Evolutionary conservation across 1,140 invertebrate genomes (phyloP), one percentile per base, ranked within the genome.

Genomic region (Goniozus legneri): DNA sequence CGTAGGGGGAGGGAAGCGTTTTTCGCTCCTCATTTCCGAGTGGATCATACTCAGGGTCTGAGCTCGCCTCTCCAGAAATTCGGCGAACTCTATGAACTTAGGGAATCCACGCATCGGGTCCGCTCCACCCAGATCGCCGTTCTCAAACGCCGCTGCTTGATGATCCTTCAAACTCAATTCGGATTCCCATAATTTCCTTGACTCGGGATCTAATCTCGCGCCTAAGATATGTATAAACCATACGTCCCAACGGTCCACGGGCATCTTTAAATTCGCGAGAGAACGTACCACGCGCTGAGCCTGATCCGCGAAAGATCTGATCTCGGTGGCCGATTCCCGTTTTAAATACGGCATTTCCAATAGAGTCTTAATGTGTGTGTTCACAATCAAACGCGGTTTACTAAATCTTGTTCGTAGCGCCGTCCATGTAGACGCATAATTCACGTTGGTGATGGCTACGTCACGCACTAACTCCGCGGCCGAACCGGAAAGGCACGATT

Each of bases 161-260:
- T 34, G 43, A 16, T 45, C 33, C 21, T 37, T 37, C 12, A 8
- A 7, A 7, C 43, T 45, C 1, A 45, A n/a, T 15, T 33, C 41
- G 13, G 41, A 14, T 19, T 37, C 35, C 35, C 35, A 37, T 4
- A 37, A 37, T 19, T 27, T 45, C 19, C 34, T 21, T 14, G 43
- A 30, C 3, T 36, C 43, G 8, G 34, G 34, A 30, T 45, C 33
- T 27, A 45, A 10, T 4, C 32, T 21, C 8, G 10, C 20, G 19
- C 33, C 13, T 14, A 45, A 15, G 4, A 32, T 18, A 20, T 32
- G 30, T 4, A 43, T 31, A 8, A 35, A 14, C 41, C 41, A 35
- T 2, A 44, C 21, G 13, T 33, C 32, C 34, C 35, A 44, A 19
- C 34, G 22, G 3, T 24, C 16, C 10, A 34, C n/a, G 10, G 31